These are phyloP conservation scores for Dunckerocampus dactyliophorus DNA, from an alignment of 2,113 vertebrate species.

Conservation along the genomic window DNA sequence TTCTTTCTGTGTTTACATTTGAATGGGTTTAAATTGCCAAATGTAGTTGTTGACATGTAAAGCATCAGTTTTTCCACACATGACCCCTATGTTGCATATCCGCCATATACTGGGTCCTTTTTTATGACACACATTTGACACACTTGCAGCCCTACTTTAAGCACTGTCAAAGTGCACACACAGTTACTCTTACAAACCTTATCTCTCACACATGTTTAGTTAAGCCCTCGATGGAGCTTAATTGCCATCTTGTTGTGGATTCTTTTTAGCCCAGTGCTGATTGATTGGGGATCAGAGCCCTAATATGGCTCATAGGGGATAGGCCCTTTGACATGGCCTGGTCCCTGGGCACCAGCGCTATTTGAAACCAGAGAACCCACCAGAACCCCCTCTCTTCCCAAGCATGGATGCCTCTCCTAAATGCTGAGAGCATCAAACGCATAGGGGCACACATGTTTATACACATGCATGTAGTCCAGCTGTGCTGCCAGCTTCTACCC, in stretches of 20 bases:
- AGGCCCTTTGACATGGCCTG: constrained; percentile 66
- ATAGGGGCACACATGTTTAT: neutral
- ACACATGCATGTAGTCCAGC: constrained; percentile 8
- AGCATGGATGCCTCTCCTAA: constrained; percentile 46
- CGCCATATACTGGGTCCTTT: constrained; percentile 12
- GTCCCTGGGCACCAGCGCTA: constrained; percentile 50
- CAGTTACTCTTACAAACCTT: constrained; percentile 33
- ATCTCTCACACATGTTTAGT: constrained; percentile 50
- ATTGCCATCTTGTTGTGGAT: constrained; percentile 64
- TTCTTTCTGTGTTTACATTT: constrained; percentile 12
- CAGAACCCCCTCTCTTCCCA: constrained; percentile 32
- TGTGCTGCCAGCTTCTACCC: constrained; percentile 17
- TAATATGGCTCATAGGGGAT: constrained; percentile 71
- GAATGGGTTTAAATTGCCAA: constrained; percentile 1
- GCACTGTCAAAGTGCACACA: constrained; percentile 35
- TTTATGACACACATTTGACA: constrained; percentile 18
- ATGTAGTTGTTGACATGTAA: neutral
- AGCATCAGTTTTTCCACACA: constrained; percentile 24
- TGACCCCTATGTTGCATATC: constrained; percentile 15
- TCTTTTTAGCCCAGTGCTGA: constrained; percentile 69
- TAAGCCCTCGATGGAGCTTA: constrained; percentile 54
- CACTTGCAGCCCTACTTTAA: constrained; percentile 16
- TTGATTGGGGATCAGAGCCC: constrained; percentile 69
- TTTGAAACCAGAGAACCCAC: constrained; percentile 61
- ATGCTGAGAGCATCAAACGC: constrained; percentile 29